phyloP scores from a whole-genome alignment of 2,797 vertebrate species.

The Aeoliscus strigatus region DNA sequence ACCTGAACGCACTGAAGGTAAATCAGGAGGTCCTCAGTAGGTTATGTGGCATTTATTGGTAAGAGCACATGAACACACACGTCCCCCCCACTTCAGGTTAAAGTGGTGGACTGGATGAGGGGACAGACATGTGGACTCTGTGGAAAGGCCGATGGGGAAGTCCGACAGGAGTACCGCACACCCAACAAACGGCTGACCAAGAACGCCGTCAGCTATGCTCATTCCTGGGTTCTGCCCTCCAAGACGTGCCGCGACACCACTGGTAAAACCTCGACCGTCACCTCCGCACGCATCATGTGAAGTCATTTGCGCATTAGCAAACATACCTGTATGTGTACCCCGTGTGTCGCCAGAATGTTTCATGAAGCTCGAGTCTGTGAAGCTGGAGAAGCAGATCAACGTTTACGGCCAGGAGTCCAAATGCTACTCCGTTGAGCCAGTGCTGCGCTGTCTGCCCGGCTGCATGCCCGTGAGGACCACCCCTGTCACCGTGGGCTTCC shows the following conservation, averaged over 20 bases:
- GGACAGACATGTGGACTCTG: slow-evolving; percentile 80
- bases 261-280: slow-evolving; percentile 61
- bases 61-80: too few species aligned
- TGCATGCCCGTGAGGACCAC: slow-evolving; percentile 65
- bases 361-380: slow-evolving; percentile 67
- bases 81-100: slow-evolving; percentile 58
- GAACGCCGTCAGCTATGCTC: slow-evolving; percentile 69
- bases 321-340: background rate
- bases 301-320: background rate
- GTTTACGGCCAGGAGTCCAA: slow-evolving; percentile 60
- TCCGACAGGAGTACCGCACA: slow-evolving; percentile 70
- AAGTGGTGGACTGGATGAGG: slow-evolving; percentile 78
- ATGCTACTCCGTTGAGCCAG: slow-evolving; percentile 75
- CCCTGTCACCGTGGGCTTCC: slow-evolving; percentile 60
- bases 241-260: slow-evolving; percentile 66
- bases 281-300: too few species aligned
- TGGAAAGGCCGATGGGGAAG: slow-evolving; percentile 78
- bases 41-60: background rate
- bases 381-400: slow-evolving; percentile 61
- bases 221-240: slow-evolving; percentile 79
- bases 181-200: slow-evolving; percentile 67
- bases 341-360: slow-evolving; percentile 54
- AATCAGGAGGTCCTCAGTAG: background rate
- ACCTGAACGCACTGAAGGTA: slow-evolving; percentile 63
- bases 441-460: slow-evolving; percentile 68